phyloP scores from a whole-genome alignment of 2,113 vertebrate genomes.

The Urocynchramus pylzowi region DNA sequence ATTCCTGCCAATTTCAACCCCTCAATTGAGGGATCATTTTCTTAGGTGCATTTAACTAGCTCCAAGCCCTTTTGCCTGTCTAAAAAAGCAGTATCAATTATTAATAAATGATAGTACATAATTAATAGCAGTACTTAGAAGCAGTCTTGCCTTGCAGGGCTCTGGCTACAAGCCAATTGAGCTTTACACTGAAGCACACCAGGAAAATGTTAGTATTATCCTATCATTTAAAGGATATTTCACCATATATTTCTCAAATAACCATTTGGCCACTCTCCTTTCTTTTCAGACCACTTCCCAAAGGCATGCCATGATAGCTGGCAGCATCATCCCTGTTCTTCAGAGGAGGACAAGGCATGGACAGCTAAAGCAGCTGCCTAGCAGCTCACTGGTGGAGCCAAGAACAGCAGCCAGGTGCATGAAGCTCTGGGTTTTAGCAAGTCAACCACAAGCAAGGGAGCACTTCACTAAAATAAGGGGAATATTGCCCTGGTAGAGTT shows the following conservation, averaged over 20 bases:
- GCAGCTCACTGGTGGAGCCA: neutral
- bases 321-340: fast-evolving
- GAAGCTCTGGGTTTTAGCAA: neutral
- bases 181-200: neutral
- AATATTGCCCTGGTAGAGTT: neutral
- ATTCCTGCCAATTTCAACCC: neutral
- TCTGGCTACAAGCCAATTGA: neutral
- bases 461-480: neutral
- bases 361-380: neutral
- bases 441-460: neutral
- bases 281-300: neutral
- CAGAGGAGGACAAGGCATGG: neutral
- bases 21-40: neutral
- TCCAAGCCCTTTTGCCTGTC: neutral
- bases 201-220: neutral
- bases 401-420: neutral
- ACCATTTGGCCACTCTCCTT: fast-evolving
- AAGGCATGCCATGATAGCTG: fast-evolving
- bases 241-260: neutral
- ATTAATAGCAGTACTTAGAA: neutral
- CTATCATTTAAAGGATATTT: neutral
- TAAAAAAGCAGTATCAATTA: slow-evolving; percentile 22
- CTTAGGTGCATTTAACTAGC: neutral
- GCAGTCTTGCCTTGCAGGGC: neutral
- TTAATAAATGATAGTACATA: neutral